These are phyloP conservation scores for Rhincodon typus DNA, from an alignment of 2,797 vertebrate genomes.

Conservation along the genomic window DNA sequence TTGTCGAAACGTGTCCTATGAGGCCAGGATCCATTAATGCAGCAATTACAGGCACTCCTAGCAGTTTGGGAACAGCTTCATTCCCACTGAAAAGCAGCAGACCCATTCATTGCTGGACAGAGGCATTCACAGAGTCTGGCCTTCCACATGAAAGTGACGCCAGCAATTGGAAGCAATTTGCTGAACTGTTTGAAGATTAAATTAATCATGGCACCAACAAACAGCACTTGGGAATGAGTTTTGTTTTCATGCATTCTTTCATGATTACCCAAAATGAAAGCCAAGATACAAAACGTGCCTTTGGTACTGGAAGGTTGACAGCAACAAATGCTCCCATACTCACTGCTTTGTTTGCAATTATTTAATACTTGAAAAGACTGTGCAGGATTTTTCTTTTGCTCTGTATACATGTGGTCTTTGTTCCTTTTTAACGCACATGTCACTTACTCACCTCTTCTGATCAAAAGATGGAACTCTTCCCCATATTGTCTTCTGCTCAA, in stretches of 20 bases:
- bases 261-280: slow-evolving; percentile 61
- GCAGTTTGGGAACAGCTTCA: slow-evolving; percentile 1
- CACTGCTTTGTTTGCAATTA: slow-evolving; percentile 30
- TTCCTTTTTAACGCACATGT: neutral
- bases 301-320: slow-evolving; percentile 31
- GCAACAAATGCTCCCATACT: slow-evolving; percentile 33
- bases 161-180: slow-evolving; percentile 69
- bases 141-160: slow-evolving; percentile 65
- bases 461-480: slow-evolving; percentile 1
- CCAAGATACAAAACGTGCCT: slow-evolving; percentile 49
- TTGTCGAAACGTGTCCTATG: neutral
- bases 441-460: neutral
- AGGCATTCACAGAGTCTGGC: slow-evolving; percentile 47
- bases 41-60: slow-evolving; percentile 28
- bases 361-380: slow-evolving; percentile 13
- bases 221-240: slow-evolving; percentile 64
- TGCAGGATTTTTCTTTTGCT: neutral
- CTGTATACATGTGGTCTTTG: slow-evolving; percentile 20
- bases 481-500: neutral
- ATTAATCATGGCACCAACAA: slow-evolving; percentile 61
- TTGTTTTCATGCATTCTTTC: slow-evolving; percentile 67
- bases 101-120: slow-evolving; percentile 18
- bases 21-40: slow-evolving; percentile 15
- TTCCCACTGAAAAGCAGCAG: slow-evolving; percentile 29
- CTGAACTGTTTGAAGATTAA: slow-evolving; percentile 63